Evolutionary conservation across 2,888 invertebrate genomes (phyloP), one percentile per base, ranked within the genome.

Genomic region (Hemistola chrysoprasaria): DNA sequence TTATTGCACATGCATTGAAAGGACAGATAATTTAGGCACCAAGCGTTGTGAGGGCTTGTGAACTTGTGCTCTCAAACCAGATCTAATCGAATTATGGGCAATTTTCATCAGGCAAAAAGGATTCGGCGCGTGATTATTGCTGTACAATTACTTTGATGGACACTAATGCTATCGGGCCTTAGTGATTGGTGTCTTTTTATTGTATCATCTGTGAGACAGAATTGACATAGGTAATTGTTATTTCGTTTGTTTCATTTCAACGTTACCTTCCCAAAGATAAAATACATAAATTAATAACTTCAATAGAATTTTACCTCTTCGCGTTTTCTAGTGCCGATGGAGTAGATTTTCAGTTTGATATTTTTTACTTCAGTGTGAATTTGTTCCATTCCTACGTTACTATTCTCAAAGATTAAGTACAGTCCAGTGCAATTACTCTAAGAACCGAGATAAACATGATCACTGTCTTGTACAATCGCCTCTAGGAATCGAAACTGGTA

Each of bases 391-490:
- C n/a, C n/a, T n/a, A n/a, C n/a, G n/a, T n/a, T n/a, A n/a, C n/a
- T n/a, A n/a, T 16, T 16, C 16, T 16, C 16, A 16, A 16, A 4
- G 16, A 16, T 16, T 4, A 16, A 16, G 3, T 16, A 16, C 5
- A 28, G 22, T 33, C 20, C 33, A 36, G 29, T 36, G 33, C 34
- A 37, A 44, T 45, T 45, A 47, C 27, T 40, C 33, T 23, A 22
- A 40, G 32, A 31, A 45, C 25, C 33, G 37, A 20, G 40, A 47
- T 40, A 41, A 42, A 45, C 50, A 53, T 40, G 42, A 34, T 50
- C 35, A 41, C 27, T 40, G 47, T 45, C 45, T 43, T 33, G 43
- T 53, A 47, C 40, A 43, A 47, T 46, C 50, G 32, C 24, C 37
- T 37, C 38, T 45, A 45, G 35, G 44, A 45, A 47, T 42, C 40